Percentiles rank a stretch among this genome's conserved stretches.
phyloP scores from a whole-genome alignment of 1,140 invertebrate genomes.

The Dendroctonus valens region DNA sequence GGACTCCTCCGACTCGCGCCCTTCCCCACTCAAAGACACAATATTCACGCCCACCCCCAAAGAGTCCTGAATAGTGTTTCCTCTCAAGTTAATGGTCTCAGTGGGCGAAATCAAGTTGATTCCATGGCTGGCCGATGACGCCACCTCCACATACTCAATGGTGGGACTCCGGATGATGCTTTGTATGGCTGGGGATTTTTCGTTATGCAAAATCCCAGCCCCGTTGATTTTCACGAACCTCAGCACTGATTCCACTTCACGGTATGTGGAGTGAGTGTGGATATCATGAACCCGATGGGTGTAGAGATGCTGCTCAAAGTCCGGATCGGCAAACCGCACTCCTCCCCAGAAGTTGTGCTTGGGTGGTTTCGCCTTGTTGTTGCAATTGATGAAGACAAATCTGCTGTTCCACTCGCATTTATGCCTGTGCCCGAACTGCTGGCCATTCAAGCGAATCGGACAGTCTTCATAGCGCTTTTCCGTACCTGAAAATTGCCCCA shows the following conservation, averaged over 20 bases:
- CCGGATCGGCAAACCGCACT: conserved; percentile 83
- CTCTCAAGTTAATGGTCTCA: conserved; percentile 69
- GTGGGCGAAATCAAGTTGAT: conserved; percentile 89
- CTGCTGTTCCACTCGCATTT: conserved; percentile 84
- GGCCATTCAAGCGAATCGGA: conserved; percentile 84
- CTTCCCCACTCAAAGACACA: conserved; percentile 88
- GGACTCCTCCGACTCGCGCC: conserved; percentile 80
- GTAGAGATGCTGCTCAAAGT: conserved; percentile 85
- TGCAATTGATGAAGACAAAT: conserved; percentile 94
- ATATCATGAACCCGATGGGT: conserved; percentile 79
- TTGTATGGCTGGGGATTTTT: conserved; percentile 90
- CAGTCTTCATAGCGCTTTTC: conserved; percentile 85
- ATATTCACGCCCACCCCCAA: conserved; percentile 88
- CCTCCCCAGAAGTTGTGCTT: conserved; percentile 92
- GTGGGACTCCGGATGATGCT: conserved; percentile 81
- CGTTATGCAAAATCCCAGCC: conserved; percentile 95
- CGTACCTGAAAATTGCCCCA: conserved; percentile 49
- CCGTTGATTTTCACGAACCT: conserved; percentile 85
- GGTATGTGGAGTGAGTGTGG: conserved; percentile 68
- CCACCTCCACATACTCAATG: conserved; percentile 81
- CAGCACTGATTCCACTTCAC: conserved; percentile 70
- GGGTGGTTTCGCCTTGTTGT: conserved; percentile 68
- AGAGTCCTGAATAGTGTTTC: conserved; percentile 75
- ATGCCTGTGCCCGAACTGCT: conserved; percentile 79
- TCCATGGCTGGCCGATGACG: conserved; percentile 84